A percentile compares a stretch with the other conserved stretches of the same genome.
Evolutionary conservation across 2,113 vertebrate genomes (phyloP).

Genomic region (Gopherus flavomarginatus): DNA sequence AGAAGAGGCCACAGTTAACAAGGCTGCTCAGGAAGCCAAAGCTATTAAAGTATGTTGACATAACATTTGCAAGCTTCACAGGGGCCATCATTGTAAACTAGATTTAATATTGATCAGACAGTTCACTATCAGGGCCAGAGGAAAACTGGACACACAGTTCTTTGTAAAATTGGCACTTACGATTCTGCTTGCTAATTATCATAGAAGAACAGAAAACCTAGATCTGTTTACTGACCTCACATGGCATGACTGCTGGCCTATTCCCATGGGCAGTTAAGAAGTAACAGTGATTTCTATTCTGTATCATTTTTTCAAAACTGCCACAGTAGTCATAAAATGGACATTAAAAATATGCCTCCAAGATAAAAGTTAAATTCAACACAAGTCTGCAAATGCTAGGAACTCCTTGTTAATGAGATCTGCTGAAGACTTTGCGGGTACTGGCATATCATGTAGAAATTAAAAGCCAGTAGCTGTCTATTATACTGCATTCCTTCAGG

Average conservation of each 20-base stretch:
- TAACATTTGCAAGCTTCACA: constrained; percentile 82
- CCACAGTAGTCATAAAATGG: constrained; percentile 3
- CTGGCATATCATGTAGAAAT: not conserved
- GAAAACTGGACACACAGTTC: constrained; percentile 74
- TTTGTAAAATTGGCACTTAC: constrained; percentile 69
- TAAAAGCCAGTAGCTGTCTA: not conserved
- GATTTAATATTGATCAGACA: constrained; percentile 83
- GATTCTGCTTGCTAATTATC: constrained; percentile 74
- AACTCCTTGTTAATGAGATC: constrained; percentile 50
- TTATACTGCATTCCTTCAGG: not conserved
- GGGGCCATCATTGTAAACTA: constrained; percentile 79
- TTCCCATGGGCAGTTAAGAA: constrained; percentile 10
- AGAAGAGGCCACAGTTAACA: constrained; percentile 72
- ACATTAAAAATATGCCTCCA: not conserved
- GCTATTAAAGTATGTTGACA: constrained; percentile 82
- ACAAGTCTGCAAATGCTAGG: not conserved
- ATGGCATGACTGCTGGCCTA: constrained; percentile 9
- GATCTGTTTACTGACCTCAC: constrained; percentile 51
- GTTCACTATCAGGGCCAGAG: constrained; percentile 65
- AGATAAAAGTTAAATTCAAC: constrained; percentile 6
- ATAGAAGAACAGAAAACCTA: constrained; percentile 64
- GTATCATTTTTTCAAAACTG: constrained; percentile 31
- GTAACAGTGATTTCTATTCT: constrained; percentile 36
- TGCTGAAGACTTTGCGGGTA: constrained; percentile 18
- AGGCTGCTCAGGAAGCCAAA: constrained; percentile 72